A percentile compares a stretch with the other conserved stretches of the same genome.
phyloP scores from a whole-genome alignment of 1,140 invertebrate species.

The Parasteatoda tepidariorum region DNA sequence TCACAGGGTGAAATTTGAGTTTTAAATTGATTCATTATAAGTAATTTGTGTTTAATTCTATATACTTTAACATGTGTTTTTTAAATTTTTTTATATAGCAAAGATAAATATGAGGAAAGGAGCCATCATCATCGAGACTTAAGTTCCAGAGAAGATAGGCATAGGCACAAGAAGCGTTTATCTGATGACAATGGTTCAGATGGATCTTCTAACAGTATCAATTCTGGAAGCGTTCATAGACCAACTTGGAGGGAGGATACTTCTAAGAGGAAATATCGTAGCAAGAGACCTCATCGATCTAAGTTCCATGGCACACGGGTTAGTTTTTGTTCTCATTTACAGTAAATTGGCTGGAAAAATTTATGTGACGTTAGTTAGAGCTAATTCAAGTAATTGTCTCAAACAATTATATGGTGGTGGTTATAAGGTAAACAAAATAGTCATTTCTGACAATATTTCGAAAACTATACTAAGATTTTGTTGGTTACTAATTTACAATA shows the following conservation, averaged over 20 bases:
- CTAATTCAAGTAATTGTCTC: background rate
- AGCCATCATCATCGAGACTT: conserved; percentile 20
- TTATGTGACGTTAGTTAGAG: no score
- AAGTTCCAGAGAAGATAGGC: background rate
- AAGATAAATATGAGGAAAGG: conserved; percentile 20
- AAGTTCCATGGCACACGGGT: conserved; percentile 42
- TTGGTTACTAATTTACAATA: no score
- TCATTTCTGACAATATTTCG: background rate
- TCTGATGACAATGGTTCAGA: conserved; percentile 14
- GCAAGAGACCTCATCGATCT: conserved; percentile 48
- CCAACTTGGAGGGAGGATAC: conserved; percentile 54
- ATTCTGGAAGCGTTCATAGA: conserved; percentile 43
- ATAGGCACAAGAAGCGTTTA: background rate
- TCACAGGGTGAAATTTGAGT: background rate
- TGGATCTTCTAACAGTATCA: conserved; percentile 26
- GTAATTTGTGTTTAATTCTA: background rate
- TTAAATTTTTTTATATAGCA: background rate
- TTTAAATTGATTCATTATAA: no score
- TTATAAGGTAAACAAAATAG: background rate
- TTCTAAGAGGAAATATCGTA: conserved; percentile 45
- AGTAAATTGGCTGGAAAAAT: no score
- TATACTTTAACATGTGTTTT: background rate
- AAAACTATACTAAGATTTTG: no score
- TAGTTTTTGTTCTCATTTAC: conserved; percentile 19
- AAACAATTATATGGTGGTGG: background rate